Evolutionary conservation across 2,797 vertebrate genomes (phyloP), one percentile per base, ranked within the genome.

Genomic region (Enteromius trimaculatus): DNA sequence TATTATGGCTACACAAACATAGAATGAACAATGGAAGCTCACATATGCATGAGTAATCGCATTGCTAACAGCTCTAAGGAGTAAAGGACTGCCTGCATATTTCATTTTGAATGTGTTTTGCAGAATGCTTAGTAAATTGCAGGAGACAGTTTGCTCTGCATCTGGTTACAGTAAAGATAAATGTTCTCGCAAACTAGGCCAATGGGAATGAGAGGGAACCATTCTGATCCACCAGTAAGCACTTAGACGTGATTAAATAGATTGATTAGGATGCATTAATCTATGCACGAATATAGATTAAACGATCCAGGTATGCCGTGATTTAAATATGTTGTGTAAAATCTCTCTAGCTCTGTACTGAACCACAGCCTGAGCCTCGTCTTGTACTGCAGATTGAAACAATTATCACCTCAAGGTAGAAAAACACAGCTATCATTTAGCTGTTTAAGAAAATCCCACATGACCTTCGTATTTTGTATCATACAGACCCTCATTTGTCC

Each of bases 341-440:
- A 69, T 69, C 64, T 13, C 66, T 70, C 51, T 21, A 80, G 79
- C 78, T 21, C 77, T 26, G 64, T 55, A 60, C 51, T 49, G 64
- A 79, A 68, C 53, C 49, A 81, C 4, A n/a, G 81, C 86, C 79
- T 1, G 29, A 29, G 31, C 60, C 66, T 68, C 77, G 87, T 88
- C 80, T 47, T 21, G 47, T 44, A 72, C 81, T 39, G 85, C 91
- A 91, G 51, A 72, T 79, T 91, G 89, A 90, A 91, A 89, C 87
- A 82, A 92, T 91, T 92, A 90, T 21, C 87, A 87, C 71, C 88
- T 69, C 84, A 60, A 75, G 81, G 90, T 89, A 79, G 77, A 86
- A 89, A 70, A 82, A 87, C 89, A 88, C 86, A 88, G 88, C 81
- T 87, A 87, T 88, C 84, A 71, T 90, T 88, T 82, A 90, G 80